These are phyloP conservation scores for Drosophila serrata DNA, from an alignment of 1,140 invertebrate species.

Conservation along the genomic window DNA sequence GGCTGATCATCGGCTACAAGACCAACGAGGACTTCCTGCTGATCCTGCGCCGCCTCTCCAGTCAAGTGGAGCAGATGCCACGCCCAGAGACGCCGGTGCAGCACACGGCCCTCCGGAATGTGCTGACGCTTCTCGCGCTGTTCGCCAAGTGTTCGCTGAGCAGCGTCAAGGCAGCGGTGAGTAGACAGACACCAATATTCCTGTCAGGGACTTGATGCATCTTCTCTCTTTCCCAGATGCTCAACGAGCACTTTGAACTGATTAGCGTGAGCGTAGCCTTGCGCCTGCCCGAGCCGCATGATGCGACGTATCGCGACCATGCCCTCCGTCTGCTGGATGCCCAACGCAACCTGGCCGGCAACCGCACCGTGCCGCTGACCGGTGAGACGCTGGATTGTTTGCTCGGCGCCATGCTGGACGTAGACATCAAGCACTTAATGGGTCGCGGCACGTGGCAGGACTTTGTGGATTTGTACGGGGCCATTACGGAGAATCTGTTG, in stretches of 20 bases:
- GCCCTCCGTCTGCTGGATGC: constrained; percentile 55
- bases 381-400: constrained; percentile 74
- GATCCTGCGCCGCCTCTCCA: constrained; percentile 41
- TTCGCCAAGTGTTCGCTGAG: constrained; percentile 77
- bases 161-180: constrained; percentile 75
- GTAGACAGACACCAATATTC: background rate
- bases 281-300: constrained; percentile 46
- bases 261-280: constrained; percentile 52
- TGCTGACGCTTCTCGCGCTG: constrained; percentile 56
- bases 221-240: constrained; percentile 56
- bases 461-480: constrained; percentile 57
- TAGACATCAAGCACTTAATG: constrained; percentile 71
- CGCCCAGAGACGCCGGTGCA: constrained; percentile 36
- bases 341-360: constrained; percentile 62
- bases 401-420: constrained; percentile 63
- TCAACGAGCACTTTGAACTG: constrained; percentile 77
- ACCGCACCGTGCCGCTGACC: constrained; percentile 71
- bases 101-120: constrained; percentile 52
- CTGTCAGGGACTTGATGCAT: background rate
- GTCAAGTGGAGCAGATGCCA: constrained; percentile 48
- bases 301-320: constrained; percentile 26
- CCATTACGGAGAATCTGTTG: constrained; percentile 59
- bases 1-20: constrained; percentile 78
- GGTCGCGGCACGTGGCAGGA: constrained; percentile 32
- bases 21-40: constrained; percentile 79